Evolutionary conservation across 2,888 invertebrate genomes (phyloP).

Genomic region (Caenorhabditis angaria): DNA sequence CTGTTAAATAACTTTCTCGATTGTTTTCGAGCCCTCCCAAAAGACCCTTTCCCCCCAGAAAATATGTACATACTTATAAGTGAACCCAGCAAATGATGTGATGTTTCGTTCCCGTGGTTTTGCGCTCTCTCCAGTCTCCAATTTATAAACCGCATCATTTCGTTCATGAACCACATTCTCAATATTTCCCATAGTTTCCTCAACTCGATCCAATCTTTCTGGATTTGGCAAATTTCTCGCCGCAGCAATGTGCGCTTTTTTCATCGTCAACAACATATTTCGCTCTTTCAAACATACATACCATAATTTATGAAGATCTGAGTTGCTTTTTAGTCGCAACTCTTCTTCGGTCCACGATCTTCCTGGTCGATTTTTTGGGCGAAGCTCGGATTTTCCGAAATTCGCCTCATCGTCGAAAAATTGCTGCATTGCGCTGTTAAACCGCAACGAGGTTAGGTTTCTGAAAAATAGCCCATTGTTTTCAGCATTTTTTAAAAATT

Average conservation of each 20-base stretch:
- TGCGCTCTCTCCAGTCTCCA: constrained; percentile 86
- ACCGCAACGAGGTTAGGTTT: constrained; percentile 11
- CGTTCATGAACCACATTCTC: constrained; percentile 90
- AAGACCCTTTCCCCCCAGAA: background rate
- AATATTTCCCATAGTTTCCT: constrained; percentile 87
- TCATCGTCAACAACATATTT: constrained; percentile 96
- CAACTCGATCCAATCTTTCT: constrained; percentile 68
- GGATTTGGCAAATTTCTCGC: constrained; percentile 65
- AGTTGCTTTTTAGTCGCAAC: constrained; percentile 90
- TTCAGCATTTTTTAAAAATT: background rate
- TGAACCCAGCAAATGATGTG: constrained; percentile 70
- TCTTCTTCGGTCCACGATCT: constrained; percentile 86
- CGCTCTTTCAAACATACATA: constrained; percentile 89
- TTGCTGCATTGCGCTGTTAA: constrained; percentile 33
- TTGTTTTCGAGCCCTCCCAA: background rate
- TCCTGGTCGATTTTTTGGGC: constrained; percentile 63
- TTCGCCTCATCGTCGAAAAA: constrained; percentile 66
- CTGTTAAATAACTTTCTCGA: background rate
- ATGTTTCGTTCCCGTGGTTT: constrained; percentile 60
- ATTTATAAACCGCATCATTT: constrained; percentile 85
- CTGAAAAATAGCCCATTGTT: background rate
- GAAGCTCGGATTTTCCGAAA: constrained; percentile 57
- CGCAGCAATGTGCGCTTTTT: constrained; percentile 78
- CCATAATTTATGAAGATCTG: constrained; percentile 96
- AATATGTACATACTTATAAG: constrained; percentile 55